Evolutionary conservation across 1,140 invertebrate genomes (phyloP).

Genomic region (Zaprionus capensis): DNA sequence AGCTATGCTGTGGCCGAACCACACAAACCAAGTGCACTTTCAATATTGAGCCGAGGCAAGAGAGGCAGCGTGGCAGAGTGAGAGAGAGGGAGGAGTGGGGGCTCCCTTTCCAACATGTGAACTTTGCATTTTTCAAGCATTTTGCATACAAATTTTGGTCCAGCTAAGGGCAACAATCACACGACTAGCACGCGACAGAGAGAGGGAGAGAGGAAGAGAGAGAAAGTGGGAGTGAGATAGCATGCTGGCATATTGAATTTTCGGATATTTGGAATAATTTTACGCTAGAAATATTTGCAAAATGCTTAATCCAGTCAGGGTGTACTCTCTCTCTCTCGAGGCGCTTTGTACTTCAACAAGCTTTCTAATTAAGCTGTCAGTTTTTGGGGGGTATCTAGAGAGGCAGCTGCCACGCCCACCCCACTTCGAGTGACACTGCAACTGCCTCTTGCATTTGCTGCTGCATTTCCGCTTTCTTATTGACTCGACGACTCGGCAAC

Average conservation of each 20-base stretch:
- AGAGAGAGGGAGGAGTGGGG: neutral
- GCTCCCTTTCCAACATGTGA: slow-evolving; percentile 35
- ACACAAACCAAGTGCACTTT: slow-evolving; percentile 62
- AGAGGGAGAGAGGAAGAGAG: neutral
- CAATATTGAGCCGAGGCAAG: slow-evolving; percentile 51
- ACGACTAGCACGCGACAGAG: neutral
- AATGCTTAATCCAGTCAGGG: slow-evolving; percentile 19
- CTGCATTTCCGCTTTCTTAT: slow-evolving; percentile 37
- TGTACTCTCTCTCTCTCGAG: neutral
- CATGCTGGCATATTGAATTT: slow-evolving; percentile 31
- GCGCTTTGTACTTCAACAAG: neutral
- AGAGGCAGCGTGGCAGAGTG: neutral
- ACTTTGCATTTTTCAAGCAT: slow-evolving; percentile 61
- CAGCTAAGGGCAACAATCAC: slow-evolving; percentile 18
- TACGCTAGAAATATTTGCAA: slow-evolving; percentile 18
- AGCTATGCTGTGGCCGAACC: slow-evolving; percentile 46
- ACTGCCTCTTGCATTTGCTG: neutral
- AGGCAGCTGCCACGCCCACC: neutral
- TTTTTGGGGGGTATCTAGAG: neutral
- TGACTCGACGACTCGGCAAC: slow-evolving; percentile 32
- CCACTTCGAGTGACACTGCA: too few relatives aligned
- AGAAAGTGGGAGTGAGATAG: neutral
- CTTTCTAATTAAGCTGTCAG: slow-evolving; percentile 1
- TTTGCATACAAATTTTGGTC: slow-evolving; percentile 59
- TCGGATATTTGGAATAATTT: slow-evolving; percentile 44